Conservation (phyloP, 2,888 invertebrate genomes). For the Sesia apiformis region DNA sequence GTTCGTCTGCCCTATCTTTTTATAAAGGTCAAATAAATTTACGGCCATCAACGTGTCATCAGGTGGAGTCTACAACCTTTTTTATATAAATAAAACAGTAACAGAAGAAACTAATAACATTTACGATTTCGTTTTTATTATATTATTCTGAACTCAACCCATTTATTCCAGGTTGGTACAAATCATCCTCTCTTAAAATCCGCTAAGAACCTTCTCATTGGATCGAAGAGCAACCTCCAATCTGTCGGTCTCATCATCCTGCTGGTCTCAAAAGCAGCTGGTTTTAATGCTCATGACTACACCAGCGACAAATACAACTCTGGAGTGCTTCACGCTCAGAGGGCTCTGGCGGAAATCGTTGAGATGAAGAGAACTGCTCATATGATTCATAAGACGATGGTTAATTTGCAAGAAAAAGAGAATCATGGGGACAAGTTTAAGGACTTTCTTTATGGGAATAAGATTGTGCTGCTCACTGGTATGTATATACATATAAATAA, state of each 20-base stretch:
- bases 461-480: slow-evolving; percentile 61
- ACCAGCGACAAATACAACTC: slow-evolving; percentile 43
- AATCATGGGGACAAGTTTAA: slow-evolving; percentile 41
- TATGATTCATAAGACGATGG: slow-evolving; percentile 60
- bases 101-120: too few relatives aligned
- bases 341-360: slow-evolving; percentile 64
- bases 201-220: slow-evolving; percentile 56
- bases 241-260: slow-evolving; percentile 56
- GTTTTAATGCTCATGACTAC: slow-evolving; percentile 30
- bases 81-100: too few relatives aligned
- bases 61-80: too few relatives aligned
- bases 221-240: slow-evolving; percentile 61
- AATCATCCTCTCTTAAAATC: slow-evolving; percentile 61
- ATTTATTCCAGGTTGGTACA: slow-evolving; percentile 41
- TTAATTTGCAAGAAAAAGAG: slow-evolving; percentile 47
- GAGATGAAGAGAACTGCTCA: slow-evolving; percentile 68
- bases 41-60: too few relatives aligned
- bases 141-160: too few relatives aligned
- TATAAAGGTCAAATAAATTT: too few relatives aligned
- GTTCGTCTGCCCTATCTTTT: too few relatives aligned
- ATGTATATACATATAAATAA: not conserved
- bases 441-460: slow-evolving; percentile 58
- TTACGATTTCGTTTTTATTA: too few relatives aligned
- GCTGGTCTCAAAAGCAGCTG: slow-evolving; percentile 56
- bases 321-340: slow-evolving; percentile 54